Evolutionary conservation across 2,888 invertebrate genomes (phyloP).

Genomic region (Andrena minutula): DNA sequence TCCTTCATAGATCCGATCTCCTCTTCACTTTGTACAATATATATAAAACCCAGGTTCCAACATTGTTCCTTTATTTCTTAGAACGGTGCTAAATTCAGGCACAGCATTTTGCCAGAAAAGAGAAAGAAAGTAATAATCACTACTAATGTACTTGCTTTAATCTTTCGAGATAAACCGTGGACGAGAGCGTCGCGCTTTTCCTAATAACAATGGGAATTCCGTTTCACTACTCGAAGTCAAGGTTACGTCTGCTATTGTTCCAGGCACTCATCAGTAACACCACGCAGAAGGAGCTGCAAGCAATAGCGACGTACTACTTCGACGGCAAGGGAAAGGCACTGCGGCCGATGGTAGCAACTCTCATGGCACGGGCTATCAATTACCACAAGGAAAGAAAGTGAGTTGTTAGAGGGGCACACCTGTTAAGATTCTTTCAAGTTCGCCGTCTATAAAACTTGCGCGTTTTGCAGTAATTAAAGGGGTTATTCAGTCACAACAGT

Average conservation of each 20-base stretch:
- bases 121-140: neutral
- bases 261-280: conserved; percentile 92
- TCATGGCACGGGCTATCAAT: conserved; percentile 97
- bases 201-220: conserved; percentile 5
- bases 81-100: no score
- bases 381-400: conserved; percentile 95
- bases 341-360: conserved; percentile 96
- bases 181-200: neutral
- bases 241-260: conserved; percentile 62
- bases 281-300: conserved; percentile 93
- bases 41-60: no score
- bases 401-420: conserved; percentile 75
- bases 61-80: no score
- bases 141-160: neutral
- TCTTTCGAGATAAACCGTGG: neutral
- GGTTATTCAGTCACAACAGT: no score
- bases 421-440: conserved; percentile 50
- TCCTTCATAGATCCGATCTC: no score
- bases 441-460: conserved; percentile 19
- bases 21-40: no score
- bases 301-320: conserved; percentile 98
- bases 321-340: conserved; percentile 99
- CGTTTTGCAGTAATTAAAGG: neutral
- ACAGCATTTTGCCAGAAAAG: no score
- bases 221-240: conserved; percentile 50